These are phyloP conservation scores for Nymphalis c-album DNA, from an alignment of 2,888 invertebrate species.

Conservation along the genomic window DNA sequence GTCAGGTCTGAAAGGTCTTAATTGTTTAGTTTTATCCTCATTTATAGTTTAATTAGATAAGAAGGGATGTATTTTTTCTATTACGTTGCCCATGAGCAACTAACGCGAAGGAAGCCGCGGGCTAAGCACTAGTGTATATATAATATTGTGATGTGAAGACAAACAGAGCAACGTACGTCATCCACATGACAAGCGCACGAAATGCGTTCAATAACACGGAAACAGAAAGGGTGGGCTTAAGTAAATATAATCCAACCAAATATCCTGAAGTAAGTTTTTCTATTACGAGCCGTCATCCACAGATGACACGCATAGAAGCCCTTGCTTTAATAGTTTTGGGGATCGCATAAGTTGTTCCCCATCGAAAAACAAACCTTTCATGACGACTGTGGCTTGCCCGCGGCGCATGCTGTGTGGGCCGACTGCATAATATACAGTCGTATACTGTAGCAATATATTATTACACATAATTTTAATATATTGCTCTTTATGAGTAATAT, in stretches of 20 bases:
- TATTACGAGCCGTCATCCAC: conserved; percentile 42
- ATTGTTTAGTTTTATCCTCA: no score
- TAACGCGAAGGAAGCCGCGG: no score
- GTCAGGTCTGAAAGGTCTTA: no score
- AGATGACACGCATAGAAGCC: neutral
- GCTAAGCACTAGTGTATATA: no score
- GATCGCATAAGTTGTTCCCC: neutral
- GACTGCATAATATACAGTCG: neutral
- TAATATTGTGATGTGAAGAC: no score
- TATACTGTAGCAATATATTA: no score
- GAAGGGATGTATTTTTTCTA: no score
- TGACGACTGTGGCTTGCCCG: no score
- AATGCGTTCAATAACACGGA: conserved; percentile 24
- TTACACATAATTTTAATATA: neutral
- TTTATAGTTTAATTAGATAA: no score
- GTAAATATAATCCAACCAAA: conserved; percentile 10
- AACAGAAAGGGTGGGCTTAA: conserved; percentile 40
- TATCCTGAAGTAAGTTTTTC: conserved; percentile 44
- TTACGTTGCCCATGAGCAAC: no score
- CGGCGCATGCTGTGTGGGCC: neutral
- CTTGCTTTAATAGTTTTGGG: neutral
- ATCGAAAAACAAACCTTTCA: conserved; percentile 1
- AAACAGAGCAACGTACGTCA: no score
- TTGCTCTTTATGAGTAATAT: conserved; percentile 1
- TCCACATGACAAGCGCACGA: no score